phyloP scores from a whole-genome alignment of 2,113 vertebrate genomes.

The Manacus vitellinus region DNA sequence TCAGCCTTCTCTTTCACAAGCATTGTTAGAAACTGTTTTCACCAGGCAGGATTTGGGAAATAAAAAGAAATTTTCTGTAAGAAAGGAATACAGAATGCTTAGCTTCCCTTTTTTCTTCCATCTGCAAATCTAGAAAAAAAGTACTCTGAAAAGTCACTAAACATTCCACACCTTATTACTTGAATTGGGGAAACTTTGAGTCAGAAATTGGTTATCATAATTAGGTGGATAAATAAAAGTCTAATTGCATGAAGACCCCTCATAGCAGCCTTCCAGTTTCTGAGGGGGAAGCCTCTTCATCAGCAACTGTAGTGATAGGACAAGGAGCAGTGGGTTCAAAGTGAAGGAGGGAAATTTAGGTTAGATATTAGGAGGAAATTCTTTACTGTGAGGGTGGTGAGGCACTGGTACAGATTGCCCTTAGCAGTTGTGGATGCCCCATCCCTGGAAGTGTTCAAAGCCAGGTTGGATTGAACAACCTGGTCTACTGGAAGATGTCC shows the following conservation, averaged over 20 bases:
- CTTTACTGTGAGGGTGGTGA: background rate
- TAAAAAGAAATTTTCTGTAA: background rate
- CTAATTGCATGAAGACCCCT: background rate
- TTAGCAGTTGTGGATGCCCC: background rate
- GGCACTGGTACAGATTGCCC: background rate
- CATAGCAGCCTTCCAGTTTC: background rate
- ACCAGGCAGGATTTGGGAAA: background rate
- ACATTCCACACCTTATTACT: background rate
- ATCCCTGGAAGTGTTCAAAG: background rate
- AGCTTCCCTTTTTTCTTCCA: background rate
- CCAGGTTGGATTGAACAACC: background rate
- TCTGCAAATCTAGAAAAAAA: background rate
- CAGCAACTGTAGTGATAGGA: background rate
- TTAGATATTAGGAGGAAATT: background rate
- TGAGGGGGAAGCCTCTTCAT: background rate
- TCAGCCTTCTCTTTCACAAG: background rate
- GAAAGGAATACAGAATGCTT: background rate
- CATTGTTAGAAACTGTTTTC: background rate
- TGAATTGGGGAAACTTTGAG: background rate
- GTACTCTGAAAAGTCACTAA: background rate
- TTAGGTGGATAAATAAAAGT: background rate
- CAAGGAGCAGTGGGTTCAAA: background rate
- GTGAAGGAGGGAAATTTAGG: background rate
- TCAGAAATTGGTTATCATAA: background rate
- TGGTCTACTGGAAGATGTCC: background rate